A percentile compares a stretch with the other conserved stretches of the same genome.
Conservation (phyloP, 2,113 vertebrate genomes). For the Cynocephalus volans region DNA sequence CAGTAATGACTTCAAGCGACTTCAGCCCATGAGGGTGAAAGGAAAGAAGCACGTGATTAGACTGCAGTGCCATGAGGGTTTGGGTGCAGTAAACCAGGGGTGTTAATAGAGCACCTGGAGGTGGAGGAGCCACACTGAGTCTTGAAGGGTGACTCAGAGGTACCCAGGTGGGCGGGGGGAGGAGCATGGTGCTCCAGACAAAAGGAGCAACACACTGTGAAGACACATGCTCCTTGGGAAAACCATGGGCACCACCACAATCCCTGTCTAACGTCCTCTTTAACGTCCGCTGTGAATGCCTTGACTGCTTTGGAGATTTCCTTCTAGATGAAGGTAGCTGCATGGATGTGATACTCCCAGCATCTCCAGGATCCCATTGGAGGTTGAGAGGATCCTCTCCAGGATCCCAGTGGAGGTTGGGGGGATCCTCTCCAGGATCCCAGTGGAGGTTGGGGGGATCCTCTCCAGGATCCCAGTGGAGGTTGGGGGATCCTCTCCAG, state of each 20-base stretch:
- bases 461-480: too few species aligned
- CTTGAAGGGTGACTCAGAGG: neutral
- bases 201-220: too few species aligned
- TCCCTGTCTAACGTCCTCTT: too few species aligned
- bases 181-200: neutral
- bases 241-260: rapidly evolving
- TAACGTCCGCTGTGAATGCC: neutral
- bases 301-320: neutral
- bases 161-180: neutral
- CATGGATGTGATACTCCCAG: neutral
- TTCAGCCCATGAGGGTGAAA: neutral
- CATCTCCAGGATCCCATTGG: neutral
- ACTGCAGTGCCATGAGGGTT: too few species aligned
- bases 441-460: too few species aligned
- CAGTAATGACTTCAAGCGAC: neutral
- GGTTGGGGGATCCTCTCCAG: neutral
- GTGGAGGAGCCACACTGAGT: neutral
- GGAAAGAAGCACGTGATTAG: neutral
- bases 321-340: neutral
- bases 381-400: too few species aligned
- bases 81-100: neutral
- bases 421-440: too few species aligned
- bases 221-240: neutral
- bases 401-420: too few species aligned
- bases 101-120: too few species aligned